Conservation (phyloP, 2,113 vertebrate genomes). For the Chelonoidis abingdonii region DNA sequence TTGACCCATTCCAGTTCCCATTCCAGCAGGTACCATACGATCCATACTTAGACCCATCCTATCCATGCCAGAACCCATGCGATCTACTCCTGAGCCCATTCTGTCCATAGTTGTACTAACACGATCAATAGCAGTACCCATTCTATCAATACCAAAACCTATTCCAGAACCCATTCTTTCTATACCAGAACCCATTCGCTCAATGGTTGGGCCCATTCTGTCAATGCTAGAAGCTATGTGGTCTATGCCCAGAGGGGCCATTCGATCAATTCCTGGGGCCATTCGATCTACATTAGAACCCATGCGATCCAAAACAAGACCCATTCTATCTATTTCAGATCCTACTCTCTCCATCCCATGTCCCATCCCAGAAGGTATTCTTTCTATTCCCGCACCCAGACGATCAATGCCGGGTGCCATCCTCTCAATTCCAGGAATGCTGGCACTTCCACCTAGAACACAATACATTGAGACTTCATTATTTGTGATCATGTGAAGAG, state of each 20-base stretch:
- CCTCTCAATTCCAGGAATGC: slow-evolving; percentile 80
- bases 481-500: accelerated
- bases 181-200: slow-evolving; percentile 88
- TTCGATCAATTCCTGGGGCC: slow-evolving; percentile 87
- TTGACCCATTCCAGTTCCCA: slow-evolving; percentile 89
- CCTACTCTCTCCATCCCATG: slow-evolving; percentile 89
- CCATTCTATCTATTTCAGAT: slow-evolving; percentile 92
- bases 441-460: slow-evolving; percentile 78
- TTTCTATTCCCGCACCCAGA: slow-evolving; percentile 86
- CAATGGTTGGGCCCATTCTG: slow-evolving; percentile 88
- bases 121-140: slow-evolving; percentile 90
- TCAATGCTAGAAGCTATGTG: slow-evolving; percentile 89
- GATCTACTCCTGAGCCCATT: slow-evolving; percentile 86
- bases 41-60: slow-evolving; percentile 89
- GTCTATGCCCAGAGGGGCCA: slow-evolving; percentile 89
- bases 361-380: slow-evolving; percentile 85
- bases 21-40: slow-evolving; percentile 88
- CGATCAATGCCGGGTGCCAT: slow-evolving; percentile 91
- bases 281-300: slow-evolving; percentile 84
- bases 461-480: neutral
- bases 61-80: slow-evolving; percentile 88
- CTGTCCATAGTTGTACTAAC: slow-evolving; percentile 86
- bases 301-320: slow-evolving; percentile 93
- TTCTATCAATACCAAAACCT: slow-evolving; percentile 90
- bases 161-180: slow-evolving; percentile 91